Evolutionary conservation across 2,797 vertebrate genomes (phyloP), one percentile per base, ranked within the genome.

Genomic region (Mionectes olivaceus): DNA sequence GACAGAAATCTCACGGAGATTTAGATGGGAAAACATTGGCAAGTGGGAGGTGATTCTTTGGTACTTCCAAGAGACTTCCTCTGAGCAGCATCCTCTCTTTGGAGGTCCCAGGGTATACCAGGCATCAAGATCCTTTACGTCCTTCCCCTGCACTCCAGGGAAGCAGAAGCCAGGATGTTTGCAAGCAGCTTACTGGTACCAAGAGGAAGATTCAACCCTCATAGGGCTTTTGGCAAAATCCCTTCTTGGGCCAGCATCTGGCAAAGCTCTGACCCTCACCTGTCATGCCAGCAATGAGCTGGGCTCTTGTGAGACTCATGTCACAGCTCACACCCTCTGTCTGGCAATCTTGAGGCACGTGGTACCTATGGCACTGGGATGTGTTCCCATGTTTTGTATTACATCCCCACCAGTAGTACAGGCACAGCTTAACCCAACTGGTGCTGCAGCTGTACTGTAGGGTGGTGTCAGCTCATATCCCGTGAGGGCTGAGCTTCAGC

Each of bases 401-500:
- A 7, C 30, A 24, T 28, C 11, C 13, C 67, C 18, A 17, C 13
- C 52, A 73, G 2, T 21, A 25, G 12, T 17, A 39, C 28, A 69
- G 28, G 28, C 35, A 50, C 44, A 56, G 35, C 3, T 3, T 16
- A 11, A 44, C n/a, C 44, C n/a, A n/a, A n/a, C 43, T 7, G 37
- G 19, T 2, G 9, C 59, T 64, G 17, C 7, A 1, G 60, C 19
- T 57, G 17, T 19, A 5, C 9, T 19, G 65, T n/a, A 60, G 35
- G 41, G 39, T 35, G 55, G 13, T 1, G 1, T 50, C 18, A 4
- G 43, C 59, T 80, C 35, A 25, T 39, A 11, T 6, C 55, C 22
- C 1, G 0, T 0, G 1, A 52, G 21, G 61, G 12, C 22, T 2
- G 0, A 44, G 23, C 8, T 1, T 15, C 46, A 52, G 43, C 43